A percentile compares a stretch with the other conserved stretches of the same genome.
phyloP scores from a whole-genome alignment of 2,888 invertebrate genomes.

The Trilocha varians region DNA sequence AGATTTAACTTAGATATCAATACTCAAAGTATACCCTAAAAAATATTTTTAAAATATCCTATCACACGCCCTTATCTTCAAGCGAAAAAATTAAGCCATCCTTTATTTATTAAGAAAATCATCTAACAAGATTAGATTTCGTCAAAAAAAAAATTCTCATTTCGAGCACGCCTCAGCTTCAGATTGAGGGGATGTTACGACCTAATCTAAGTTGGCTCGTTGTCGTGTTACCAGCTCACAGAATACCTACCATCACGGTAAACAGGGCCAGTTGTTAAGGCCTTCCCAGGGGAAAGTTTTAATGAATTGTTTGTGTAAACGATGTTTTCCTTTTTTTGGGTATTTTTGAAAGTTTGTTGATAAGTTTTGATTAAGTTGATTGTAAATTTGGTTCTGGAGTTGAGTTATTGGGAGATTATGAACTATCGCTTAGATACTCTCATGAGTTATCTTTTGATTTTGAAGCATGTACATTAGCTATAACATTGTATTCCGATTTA shows the following conservation, averaged over 20 bases:
- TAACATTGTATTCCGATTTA: too few relatives aligned
- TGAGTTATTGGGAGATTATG: too few relatives aligned
- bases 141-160: conserved; percentile 21
- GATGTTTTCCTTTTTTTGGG: conserved; percentile 23
- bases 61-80: conserved; percentile 1
- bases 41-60: too few relatives aligned
- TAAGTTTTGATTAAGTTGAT: too few relatives aligned
- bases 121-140: conserved; percentile 30
- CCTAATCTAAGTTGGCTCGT: conserved; percentile 62
- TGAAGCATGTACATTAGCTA: too few relatives aligned
- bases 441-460: too few relatives aligned
- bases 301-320: conserved; percentile 48
- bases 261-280: conserved; percentile 35
- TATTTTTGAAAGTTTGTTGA: conserved; percentile 22
- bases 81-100: conserved; percentile 1
- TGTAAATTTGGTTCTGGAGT: too few relatives aligned
- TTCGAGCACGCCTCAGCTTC: conserved; percentile 28
- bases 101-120: conserved; percentile 34
- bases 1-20: not conserved
- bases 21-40: not conserved
- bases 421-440: too few relatives aligned
- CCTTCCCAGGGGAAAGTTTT: conserved; percentile 49
- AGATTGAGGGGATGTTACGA: conserved; percentile 34
- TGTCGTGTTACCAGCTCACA: conserved; percentile 38
- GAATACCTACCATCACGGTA: conserved; percentile 22